A percentile compares a stretch with the other conserved stretches of the same genome.
Conservation (phyloP, 2,797 vertebrate species). For the Esox lucius region DNA sequence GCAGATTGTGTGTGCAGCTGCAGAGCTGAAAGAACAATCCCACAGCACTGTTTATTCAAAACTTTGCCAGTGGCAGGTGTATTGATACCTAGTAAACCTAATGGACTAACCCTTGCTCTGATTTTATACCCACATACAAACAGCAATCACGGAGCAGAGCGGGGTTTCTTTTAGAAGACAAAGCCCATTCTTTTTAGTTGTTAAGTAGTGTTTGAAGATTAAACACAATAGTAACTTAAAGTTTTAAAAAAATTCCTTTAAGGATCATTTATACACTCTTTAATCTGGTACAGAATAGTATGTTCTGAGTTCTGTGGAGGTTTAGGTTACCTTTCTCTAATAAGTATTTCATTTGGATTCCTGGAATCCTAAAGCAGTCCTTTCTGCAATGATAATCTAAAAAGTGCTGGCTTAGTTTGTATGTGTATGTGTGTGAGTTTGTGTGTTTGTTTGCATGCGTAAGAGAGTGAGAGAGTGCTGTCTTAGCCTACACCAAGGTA, state of each 20-base stretch:
- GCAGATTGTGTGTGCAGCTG: not conserved
- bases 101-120: not conserved
- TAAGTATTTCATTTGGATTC: not conserved
- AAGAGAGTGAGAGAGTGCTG: not conserved
- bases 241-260: not conserved
- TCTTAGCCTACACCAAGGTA: not conserved
- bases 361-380: not conserved
- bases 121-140: not conserved
- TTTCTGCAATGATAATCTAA: not conserved
- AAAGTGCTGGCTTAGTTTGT: not conserved
- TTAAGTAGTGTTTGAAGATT: not conserved
- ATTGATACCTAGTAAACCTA: not conserved
- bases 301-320: not conserved
- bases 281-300: not conserved
- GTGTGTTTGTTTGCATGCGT: not conserved
- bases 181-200: not conserved
- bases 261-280: not conserved
- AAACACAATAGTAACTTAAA: not conserved
- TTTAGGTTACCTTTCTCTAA: not conserved
- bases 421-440: no score
- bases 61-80: not conserved
- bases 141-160: not conserved
- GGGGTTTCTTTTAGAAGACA: not conserved
- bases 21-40: not conserved
- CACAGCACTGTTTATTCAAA: not conserved